phyloP scores from a whole-genome alignment of 2,797 vertebrate genomes.

The Strix occidentalis region DNA sequence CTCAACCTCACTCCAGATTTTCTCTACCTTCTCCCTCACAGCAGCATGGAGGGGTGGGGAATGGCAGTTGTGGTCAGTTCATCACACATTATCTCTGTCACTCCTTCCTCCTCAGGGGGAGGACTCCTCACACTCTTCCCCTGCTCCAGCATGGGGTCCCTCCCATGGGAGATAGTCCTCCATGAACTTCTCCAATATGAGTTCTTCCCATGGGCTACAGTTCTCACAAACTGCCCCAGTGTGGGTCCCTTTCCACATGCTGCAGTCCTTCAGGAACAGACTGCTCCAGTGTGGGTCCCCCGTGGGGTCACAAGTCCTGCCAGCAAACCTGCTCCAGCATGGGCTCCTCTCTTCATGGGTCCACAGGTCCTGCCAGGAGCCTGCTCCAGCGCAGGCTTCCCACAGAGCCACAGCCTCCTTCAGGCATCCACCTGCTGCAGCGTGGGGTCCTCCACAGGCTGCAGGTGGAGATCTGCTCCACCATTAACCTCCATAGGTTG shows the following conservation, averaged over 20 bases:
- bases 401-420: background rate
- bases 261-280: background rate
- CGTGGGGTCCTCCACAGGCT: no score
- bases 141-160: no score
- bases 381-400: background rate
- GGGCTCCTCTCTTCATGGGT: background rate
- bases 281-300: background rate
- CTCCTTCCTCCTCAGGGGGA: background rate
- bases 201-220: no score
- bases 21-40: background rate
- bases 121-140: background rate
- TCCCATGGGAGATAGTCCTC: no score
- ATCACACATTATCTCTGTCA: background rate
- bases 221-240: background rate
- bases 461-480: no score
- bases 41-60: background rate
- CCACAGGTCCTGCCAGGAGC: background rate
- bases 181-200: no score
- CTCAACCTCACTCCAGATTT: background rate
- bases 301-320: background rate
- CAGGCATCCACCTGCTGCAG: background rate
- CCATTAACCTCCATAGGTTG: background rate
- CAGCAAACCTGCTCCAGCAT: background rate
- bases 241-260: background rate
- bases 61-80: background rate